These are phyloP conservation scores for Hyles lineata DNA, from an alignment of 2,888 invertebrate species.

Conservation along the genomic window DNA sequence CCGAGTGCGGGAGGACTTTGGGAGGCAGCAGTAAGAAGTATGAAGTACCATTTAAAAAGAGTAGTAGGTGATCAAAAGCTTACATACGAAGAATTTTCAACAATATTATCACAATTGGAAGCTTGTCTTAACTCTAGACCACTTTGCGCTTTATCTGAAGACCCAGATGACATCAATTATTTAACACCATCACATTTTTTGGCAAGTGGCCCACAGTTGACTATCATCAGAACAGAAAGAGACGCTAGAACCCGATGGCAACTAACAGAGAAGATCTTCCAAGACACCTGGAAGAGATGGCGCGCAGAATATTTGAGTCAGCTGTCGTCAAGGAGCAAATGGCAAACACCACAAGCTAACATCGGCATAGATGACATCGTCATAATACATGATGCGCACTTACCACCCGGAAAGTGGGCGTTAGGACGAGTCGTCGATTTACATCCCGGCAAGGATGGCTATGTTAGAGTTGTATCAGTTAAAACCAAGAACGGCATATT, in stretches of 20 bases:
- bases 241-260: too few relatives aligned
- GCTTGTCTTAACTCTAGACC: constrained; percentile 14
- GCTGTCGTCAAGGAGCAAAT: constrained; percentile 40
- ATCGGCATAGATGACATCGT: constrained; percentile 41
- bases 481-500: constrained; percentile 6
- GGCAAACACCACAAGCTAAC: constrained; percentile 37
- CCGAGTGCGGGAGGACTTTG: too few relatives aligned
- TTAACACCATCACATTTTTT: constrained; percentile 29
- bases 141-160: constrained; percentile 19
- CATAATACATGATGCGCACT: constrained; percentile 40
- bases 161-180: constrained; percentile 15
- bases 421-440: neutral
- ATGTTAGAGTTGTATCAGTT: too few relatives aligned
- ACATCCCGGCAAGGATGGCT: too few relatives aligned
- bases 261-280: too few relatives aligned
- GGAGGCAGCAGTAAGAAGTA: too few relatives aligned
- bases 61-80: too few relatives aligned
- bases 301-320: constrained; percentile 40
- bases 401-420: constrained; percentile 36
- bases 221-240: constrained; percentile 37
- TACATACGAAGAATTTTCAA: constrained; percentile 5
- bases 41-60: too few relatives aligned
- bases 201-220: constrained; percentile 37
- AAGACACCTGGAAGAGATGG: too few relatives aligned
- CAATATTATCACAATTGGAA: constrained; percentile 12